These are phyloP conservation scores for Enteromius treurensis DNA, from an alignment of 2,797 vertebrate genomes.

Conservation along the genomic window DNA sequence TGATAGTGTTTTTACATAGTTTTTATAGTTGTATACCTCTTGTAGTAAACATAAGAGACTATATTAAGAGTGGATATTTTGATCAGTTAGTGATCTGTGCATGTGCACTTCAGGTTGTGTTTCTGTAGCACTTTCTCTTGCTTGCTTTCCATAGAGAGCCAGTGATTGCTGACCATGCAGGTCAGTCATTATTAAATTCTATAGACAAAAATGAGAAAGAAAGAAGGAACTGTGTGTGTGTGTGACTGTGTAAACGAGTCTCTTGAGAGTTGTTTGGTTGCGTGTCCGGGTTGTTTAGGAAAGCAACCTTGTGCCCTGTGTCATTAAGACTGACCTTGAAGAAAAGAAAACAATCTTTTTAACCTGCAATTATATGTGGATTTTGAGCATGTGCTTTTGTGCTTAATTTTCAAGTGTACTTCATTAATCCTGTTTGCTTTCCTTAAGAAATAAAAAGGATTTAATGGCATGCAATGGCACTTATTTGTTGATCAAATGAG, in stretches of 20 bases:
- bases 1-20: background rate
- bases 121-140: background rate
- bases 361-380: constrained; percentile 31
- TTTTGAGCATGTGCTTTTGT: constrained; percentile 20
- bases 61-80: background rate
- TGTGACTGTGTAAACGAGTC: constrained; percentile 44
- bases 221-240: background rate
- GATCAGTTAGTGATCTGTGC: background rate
- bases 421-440: constrained; percentile 1
- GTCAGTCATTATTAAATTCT: background rate
- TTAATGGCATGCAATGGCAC: background rate
- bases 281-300: constrained; percentile 55
- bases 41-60: background rate
- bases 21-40: no score
- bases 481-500: background rate
- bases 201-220: background rate
- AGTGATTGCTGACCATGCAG: background rate
- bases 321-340: constrained; percentile 62
- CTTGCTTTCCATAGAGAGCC: no score
- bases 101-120: background rate
- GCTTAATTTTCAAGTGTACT: background rate
- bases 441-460: background rate
- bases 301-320: constrained; percentile 57
- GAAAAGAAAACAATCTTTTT: constrained; percentile 56
- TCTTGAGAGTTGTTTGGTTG: constrained; percentile 38